Base-by-base conservation (phyloP, 2,888 invertebrate species). In the Atethmia centrago region DNA sequence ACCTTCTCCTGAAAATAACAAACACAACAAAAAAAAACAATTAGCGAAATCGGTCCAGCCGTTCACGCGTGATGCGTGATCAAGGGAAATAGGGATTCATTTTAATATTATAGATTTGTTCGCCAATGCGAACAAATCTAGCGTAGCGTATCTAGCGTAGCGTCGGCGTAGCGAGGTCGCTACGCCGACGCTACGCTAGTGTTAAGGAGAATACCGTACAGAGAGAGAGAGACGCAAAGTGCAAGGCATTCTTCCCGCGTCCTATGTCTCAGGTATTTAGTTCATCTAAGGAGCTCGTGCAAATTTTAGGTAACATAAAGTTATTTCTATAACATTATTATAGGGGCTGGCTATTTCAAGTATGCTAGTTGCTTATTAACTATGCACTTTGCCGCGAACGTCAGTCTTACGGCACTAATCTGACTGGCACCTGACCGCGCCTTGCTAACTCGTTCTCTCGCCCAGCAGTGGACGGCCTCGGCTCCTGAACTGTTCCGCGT, bases 371-470 rank as follows among this genome's bases (percentile, higher is more conserved):
- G 45, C 45, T 25, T 47, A 56, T 47, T 28, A 40, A 53, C 16
- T 36, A 25, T 36, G 45, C 45, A 47, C n/a, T 8, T 63, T 14
- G 4, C 40, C 4, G 16, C 36, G 21, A 21, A 49, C 25, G 45
- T 31, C 71, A 25, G 2, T 16, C 40, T 69, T 28, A 10, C 28
- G 21, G 45, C 53, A 3, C 62, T 79, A 63, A 79, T 72, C 42
- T 72, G 73, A 72, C 51, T 19, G 56, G 36, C 9, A 31, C 8
- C 56, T 31, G 55, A 49, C 28, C 16, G 73, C 47, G 31, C 55
- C 16, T n/a, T n/a, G n/a, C 47, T 49, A 12, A 3, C 45, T 21
- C 14, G 3, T 16, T 5, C 19, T 3, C 31, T 19, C 40, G 12
- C 14, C 19, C 49, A 74, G 4, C 28, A 49, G 16, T n/a, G 16